These are phyloP conservation scores for Myotis vivesi DNA, from an alignment of 2,797 vertebrate species.

Conservation along the genomic window DNA sequence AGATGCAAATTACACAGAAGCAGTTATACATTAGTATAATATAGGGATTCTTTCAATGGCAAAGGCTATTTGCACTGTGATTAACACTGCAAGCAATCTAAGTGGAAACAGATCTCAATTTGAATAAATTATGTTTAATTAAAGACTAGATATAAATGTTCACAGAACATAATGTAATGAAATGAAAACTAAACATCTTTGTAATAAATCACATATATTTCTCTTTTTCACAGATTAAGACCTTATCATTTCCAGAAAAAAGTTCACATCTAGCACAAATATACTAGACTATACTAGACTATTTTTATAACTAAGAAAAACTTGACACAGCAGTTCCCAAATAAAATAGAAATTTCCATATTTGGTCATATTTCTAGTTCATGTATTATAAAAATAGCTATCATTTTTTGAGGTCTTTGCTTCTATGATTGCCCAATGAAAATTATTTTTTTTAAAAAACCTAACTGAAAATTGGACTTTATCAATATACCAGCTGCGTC, in stretches of 20 bases:
- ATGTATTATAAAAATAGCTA: neutral
- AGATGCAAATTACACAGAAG: neutral
- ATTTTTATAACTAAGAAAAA: neutral
- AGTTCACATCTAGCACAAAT: neutral
- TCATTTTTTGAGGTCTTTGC: neutral
- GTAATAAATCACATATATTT: conserved; percentile 54
- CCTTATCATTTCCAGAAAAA: conserved; percentile 45
- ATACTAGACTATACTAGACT: neutral
- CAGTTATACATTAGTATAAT: neutral
- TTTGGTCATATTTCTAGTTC: neutral
- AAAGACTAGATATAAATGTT: conserved; percentile 35
- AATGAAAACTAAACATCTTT: conserved; percentile 79
- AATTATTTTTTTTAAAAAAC: neutral
- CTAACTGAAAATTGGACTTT: neutral
- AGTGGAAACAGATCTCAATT: conserved; percentile 58
- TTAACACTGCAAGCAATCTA: conserved; percentile 39
- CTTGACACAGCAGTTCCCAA: neutral
- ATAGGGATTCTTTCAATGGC: neutral
- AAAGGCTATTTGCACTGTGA: conserved; percentile 41
- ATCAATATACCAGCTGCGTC: neutral
- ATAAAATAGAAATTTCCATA: neutral
- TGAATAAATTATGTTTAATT: conserved; percentile 64
- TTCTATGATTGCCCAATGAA: neutral
- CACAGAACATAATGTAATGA: conserved; percentile 47
- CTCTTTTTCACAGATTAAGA: conserved; percentile 10